A percentile compares a stretch with the other conserved stretches of the same genome.
phyloP scores from a whole-genome alignment of 2,113 vertebrate species.

The Nyctibius bracteatus region DNA sequence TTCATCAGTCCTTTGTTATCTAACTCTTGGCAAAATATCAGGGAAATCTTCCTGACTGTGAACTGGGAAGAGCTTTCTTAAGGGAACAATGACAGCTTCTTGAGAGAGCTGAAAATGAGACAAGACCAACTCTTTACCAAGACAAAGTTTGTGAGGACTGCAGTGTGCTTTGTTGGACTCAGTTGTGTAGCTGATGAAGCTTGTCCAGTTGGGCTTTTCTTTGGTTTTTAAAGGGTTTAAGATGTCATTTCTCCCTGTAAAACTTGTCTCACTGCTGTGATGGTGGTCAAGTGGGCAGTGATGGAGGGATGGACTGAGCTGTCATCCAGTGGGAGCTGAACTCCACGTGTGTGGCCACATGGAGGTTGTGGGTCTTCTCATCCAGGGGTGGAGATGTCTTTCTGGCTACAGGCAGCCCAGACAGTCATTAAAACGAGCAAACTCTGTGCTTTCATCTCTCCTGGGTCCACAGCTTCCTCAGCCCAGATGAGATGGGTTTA shows the following conservation, averaged over 20 bases:
- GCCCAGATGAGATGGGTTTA: background rate
- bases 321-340: background rate
- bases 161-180: background rate
- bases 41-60: background rate
- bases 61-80: background rate
- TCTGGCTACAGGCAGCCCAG: background rate
- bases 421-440: background rate
- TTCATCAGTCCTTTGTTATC: constrained; percentile 12
- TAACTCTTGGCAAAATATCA: background rate
- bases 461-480: background rate
- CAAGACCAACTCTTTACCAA: background rate
- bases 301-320: background rate
- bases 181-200: background rate
- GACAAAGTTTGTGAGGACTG: background rate
- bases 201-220: background rate
- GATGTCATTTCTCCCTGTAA: background rate
- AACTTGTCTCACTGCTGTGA: background rate
- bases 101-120: background rate
- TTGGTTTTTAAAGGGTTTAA: background rate
- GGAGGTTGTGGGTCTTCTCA: background rate
- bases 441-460: background rate
- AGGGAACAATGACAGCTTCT: background rate
- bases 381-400: background rate
- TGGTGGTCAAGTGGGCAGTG: background rate
- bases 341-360: background rate